Base-by-base conservation (phyloP, 2,113 vertebrate genomes). In the Ardeotis arabs region DNA sequence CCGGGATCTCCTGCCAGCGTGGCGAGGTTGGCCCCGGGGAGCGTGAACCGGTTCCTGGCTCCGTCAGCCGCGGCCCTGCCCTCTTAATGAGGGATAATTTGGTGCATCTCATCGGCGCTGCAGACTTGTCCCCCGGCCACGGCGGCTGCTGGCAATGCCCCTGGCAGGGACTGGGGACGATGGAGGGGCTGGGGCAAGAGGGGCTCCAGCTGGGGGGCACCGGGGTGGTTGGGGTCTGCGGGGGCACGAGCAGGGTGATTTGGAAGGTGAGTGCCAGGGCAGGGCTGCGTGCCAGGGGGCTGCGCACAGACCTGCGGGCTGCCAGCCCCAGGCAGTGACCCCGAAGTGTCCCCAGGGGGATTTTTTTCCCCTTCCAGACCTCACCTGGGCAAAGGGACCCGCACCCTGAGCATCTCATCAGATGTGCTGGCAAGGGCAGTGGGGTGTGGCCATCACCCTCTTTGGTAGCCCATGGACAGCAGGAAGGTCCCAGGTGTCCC, bases 31-130 rank as follows among this genome's bases (percentile, higher is more conserved):
- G 81, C 93, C 93, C 53, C 63, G 9, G 93, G 91, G 83, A 95
- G 81, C 95, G 87, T 25, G 52, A 96, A 84, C 94, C 75, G 80
- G 90, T 90, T 94, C 80, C 70, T 96, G 83, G 93, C 92, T 90
- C 60, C 4, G 3, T 29, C 90, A 87, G 69, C 37, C 2, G 8
- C 59, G 35, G 95, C 91, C 92, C 89, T 74, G 85, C 69, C 81
- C 81, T 94, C 33, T 72, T 97, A 95, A 95, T 89, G 67, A 91
- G 63, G 78, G 60, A 87, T 95, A 96, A 97, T 96, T 89, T 87
- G 77, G 49, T 53, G 41, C 78, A 84, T 93, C 91, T 94, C 93
- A 93, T 95, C 63, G 4, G 44, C 0, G 12, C 80, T 89, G 93
- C 93, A 95, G 95, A 95, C 76, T 96, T 83, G 68, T n/a, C 94